Evolutionary conservation across 1,140 invertebrate species (phyloP).

Genomic region (Cydia fagiglandana): DNA sequence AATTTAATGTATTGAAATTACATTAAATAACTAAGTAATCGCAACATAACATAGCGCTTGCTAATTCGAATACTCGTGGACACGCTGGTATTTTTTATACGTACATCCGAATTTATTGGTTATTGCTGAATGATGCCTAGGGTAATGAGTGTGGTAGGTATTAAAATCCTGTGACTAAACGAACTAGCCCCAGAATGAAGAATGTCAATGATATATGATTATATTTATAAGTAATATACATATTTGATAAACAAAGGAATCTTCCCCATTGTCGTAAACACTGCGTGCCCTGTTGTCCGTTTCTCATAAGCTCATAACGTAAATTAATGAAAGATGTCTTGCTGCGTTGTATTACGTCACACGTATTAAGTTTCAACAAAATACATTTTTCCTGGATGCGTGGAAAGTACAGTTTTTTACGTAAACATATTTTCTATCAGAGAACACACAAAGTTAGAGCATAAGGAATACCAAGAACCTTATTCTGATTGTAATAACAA

Average conservation of each 20-base stretch:
- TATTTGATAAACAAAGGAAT: constrained; percentile 1
- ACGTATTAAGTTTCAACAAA: constrained; percentile 1
- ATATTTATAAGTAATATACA: background rate
- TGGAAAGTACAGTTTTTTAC: constrained; percentile 4
- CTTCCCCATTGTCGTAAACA: constrained; percentile 20
- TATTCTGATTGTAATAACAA: too few relatives aligned
- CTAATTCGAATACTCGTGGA: too few relatives aligned
- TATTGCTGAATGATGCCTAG: too few relatives aligned
- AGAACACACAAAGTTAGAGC: background rate
- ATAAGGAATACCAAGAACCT: background rate
- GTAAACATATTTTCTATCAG: constrained; percentile 17
- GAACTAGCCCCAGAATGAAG: too few relatives aligned
- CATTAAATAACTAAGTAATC: too few relatives aligned
- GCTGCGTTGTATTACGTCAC: background rate
- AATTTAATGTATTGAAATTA: too few relatives aligned
- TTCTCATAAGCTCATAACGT: constrained; percentile 1
- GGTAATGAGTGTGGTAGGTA: too few relatives aligned
- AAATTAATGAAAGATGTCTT: constrained; percentile 13
- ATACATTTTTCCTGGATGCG: constrained; percentile 2
- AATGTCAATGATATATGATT: too few relatives aligned
- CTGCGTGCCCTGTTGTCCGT: background rate
- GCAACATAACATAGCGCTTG: too few relatives aligned
- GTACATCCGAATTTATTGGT: too few relatives aligned
- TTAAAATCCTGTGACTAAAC: too few relatives aligned
- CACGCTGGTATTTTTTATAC: too few relatives aligned